Percentiles rank a stretch among this genome's conserved stretches.
These are phyloP conservation scores for Nomia melanderi DNA, from an alignment of 1,140 invertebrate species.

Conservation along the genomic window DNA sequence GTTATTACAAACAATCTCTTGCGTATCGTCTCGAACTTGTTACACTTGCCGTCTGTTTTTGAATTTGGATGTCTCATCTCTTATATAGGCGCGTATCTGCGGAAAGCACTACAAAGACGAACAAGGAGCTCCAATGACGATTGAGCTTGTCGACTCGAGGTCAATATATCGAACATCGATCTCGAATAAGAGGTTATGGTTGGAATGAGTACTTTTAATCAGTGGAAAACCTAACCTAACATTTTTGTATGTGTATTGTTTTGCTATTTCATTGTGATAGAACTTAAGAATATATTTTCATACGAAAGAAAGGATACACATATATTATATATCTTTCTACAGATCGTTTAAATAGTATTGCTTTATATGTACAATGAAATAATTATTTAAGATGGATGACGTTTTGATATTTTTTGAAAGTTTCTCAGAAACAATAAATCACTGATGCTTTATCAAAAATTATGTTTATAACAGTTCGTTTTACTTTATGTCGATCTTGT, in stretches of 20 bases:
- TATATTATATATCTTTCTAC: no score
- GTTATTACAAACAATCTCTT: background rate
- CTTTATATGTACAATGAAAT: no score
- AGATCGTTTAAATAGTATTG: no score
- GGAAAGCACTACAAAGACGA: background rate
- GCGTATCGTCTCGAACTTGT: background rate
- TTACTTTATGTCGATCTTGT: background rate
- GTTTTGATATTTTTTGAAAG: background rate
- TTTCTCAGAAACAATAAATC: background rate
- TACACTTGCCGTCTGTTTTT: constrained; percentile 9
- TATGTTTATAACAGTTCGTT: background rate
- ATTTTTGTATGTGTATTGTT: background rate
- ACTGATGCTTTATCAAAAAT: background rate
- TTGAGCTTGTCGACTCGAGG: constrained; percentile 2
- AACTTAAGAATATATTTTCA: background rate
- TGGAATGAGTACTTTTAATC: background rate
- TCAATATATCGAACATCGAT: constrained; percentile 15
- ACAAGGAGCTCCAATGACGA: constrained; percentile 28
- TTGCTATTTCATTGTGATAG: no score
- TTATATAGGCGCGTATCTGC: constrained; percentile 33
- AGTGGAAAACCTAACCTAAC: constrained; percentile 1
- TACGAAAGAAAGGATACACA: no score
- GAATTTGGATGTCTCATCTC: constrained; percentile 1
- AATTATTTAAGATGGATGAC: no score
- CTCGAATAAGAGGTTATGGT: background rate